Evolutionary conservation across 2,888 invertebrate species (phyloP).

Genomic region (Lysandra coridon): DNA sequence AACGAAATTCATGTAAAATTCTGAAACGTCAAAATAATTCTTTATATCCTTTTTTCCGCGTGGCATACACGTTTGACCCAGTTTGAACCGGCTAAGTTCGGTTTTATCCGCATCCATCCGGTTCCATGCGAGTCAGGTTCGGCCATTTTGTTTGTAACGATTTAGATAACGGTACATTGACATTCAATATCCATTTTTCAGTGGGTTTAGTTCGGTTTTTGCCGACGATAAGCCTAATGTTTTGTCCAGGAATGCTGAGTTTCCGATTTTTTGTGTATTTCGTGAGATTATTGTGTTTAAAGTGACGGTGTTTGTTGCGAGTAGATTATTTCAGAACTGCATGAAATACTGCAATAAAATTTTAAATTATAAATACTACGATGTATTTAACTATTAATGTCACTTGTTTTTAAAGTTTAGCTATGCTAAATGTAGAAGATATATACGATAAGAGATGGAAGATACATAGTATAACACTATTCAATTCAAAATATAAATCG

Average conservation of each 20-base stretch:
- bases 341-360: too few species aligned
- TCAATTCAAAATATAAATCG: too few species aligned
- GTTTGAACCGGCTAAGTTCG: constrained; percentile 17
- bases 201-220: neutral
- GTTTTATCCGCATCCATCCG: constrained; percentile 27
- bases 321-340: too few species aligned
- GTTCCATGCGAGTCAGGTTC: constrained; percentile 27
- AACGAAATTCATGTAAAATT: constrained; percentile 3
- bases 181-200: constrained; percentile 23
- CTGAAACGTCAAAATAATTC: neutral
- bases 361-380: too few species aligned
- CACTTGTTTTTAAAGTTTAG: too few species aligned
- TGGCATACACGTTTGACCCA: constrained; percentile 8
- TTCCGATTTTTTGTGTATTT: neutral
- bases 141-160: constrained; percentile 28
- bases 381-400: too few species aligned
- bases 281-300: too few species aligned
- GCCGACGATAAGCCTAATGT: constrained; percentile 20
- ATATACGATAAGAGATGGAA: too few species aligned
- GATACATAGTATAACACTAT: neutral
- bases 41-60: constrained; percentile 7
- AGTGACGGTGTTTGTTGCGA: too few species aligned
- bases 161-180: constrained; percentile 11
- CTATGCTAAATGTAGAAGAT: neutral
- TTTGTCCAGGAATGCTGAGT: neutral